Base-by-base conservation (phyloP, 2,797 vertebrate species). In the Scarus forsteni region DNA sequence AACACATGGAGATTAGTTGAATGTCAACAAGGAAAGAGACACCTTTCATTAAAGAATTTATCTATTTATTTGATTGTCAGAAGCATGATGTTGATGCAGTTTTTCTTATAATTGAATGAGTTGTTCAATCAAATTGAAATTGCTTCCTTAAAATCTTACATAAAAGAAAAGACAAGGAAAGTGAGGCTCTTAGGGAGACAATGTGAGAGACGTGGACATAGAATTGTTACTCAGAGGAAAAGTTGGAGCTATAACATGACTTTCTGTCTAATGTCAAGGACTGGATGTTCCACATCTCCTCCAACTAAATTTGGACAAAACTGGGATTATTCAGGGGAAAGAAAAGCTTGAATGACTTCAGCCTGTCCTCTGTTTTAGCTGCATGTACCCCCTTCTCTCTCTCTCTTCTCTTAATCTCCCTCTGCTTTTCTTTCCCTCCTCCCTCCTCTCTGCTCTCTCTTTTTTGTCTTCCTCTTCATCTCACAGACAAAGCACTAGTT, bases 281-380 rank as follows among this genome's bases (percentile, higher is more conserved):
- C 88, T 81, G 75, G 66, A 78, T 79, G 84, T 83, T 85, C 80
- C 72, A 77, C 70, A 74, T 85, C 81, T 86, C 78, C 73, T 88
- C 78, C 77, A 72, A 86, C 88, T 90, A 83, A 84, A 91, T 90
- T 81, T 89, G 85, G 87, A 88, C 85, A 87, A 87, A 88, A 88
- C 85, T 79, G 62, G 83, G 85, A 89, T 89, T 88, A 89, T 89
- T 89, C 80, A 73, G 59, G 73, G 61, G 51, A 70, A 87, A 85
- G 84, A 82, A 87, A 87, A 85, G 80, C 83, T 83, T 81, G 80
- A 87, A 88, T 88, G 87, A 90, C 88, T 90, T 87, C 88, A 84
- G 77, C 77, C 71, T 80, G 90, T 89, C 88, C 85, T 87, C 81
- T 83, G 74, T 78, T 86, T 50, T 74, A 77, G 74, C 76, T 57